phyloP scores from a whole-genome alignment of 2,113 vertebrate genomes.

The Leptodactylus fuscus region DNA sequence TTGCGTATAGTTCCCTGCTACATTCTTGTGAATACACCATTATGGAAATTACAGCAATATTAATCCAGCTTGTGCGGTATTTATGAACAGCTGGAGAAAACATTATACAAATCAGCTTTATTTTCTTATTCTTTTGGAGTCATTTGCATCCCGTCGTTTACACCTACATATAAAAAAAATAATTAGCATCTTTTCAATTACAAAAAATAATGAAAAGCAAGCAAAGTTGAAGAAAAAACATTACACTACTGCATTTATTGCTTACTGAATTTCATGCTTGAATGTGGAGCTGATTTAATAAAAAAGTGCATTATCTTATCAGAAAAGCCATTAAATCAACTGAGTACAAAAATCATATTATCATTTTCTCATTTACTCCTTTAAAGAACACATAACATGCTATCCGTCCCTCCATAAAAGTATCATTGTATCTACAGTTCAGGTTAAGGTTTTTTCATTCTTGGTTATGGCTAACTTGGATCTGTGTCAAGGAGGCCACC shows the following conservation, averaged over 20 bases:
- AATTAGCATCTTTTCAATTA: conserved; percentile 50
- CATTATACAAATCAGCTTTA: conserved; percentile 57
- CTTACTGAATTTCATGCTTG: conserved; percentile 20
- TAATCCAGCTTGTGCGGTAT: conserved; percentile 46
- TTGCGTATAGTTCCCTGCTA: conserved; percentile 22
- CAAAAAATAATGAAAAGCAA: conserved; percentile 37
- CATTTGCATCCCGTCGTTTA: conserved; percentile 33
- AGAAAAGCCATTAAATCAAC: conserved; percentile 18
- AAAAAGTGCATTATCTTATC: conserved; percentile 29
- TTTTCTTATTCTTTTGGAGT: conserved; percentile 33
- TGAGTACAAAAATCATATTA: background rate
- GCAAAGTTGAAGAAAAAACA: conserved; percentile 30
- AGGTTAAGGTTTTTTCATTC: background rate
- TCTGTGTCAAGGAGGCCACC: background rate
- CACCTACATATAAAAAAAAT: conserved; percentile 47
- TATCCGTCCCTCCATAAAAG: background rate
- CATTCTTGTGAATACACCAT: conserved; percentile 36
- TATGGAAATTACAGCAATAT: conserved; percentile 45
- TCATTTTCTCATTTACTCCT: background rate
- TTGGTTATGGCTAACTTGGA: background rate
- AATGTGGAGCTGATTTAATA: conserved; percentile 23
- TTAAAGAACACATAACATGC: background rate
- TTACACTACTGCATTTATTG: background rate
- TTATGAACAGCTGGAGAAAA: conserved; percentile 57
- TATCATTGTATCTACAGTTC: background rate